phyloP scores from a whole-genome alignment of 2,113 vertebrate species.

The Phalacrocorax pelagicus region DNA sequence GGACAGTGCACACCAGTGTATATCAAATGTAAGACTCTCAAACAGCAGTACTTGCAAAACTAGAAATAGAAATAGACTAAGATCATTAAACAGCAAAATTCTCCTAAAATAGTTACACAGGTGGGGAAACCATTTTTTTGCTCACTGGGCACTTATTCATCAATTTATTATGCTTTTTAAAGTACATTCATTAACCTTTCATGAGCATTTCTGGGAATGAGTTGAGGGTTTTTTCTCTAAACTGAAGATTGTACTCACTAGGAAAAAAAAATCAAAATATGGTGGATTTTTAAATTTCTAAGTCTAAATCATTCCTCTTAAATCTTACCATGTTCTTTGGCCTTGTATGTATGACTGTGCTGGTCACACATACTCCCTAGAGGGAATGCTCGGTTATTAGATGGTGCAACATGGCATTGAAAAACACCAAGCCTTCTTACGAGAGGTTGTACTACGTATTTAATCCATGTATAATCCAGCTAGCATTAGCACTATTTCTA shows the following conservation, averaged over 20 bases:
- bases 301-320: neutral
- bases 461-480: conserved; percentile 53
- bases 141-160: conserved; percentile 19
- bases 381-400: neutral
- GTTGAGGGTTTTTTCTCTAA: neutral
- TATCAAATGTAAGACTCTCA: conserved; percentile 28
- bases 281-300: neutral
- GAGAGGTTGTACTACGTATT: neutral
- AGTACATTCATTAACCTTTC: neutral
- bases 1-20: conserved; percentile 23
- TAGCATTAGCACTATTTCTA: conserved; percentile 46
- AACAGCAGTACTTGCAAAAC: conserved; percentile 66
- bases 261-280: neutral
- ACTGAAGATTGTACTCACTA: neutral
- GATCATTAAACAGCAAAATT: conserved; percentile 48
- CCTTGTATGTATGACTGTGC: neutral
- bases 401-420: neutral
- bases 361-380: neutral
- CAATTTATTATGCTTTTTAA: neutral
- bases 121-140: conserved; percentile 14
- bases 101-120: conserved; percentile 33
- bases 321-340: neutral
- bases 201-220: neutral
- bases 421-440: conserved; percentile 7
- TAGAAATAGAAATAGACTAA: conserved; percentile 61